Base-by-base conservation (phyloP, 2,797 vertebrate genomes). In the Sylvilagus floridanus region DNA sequence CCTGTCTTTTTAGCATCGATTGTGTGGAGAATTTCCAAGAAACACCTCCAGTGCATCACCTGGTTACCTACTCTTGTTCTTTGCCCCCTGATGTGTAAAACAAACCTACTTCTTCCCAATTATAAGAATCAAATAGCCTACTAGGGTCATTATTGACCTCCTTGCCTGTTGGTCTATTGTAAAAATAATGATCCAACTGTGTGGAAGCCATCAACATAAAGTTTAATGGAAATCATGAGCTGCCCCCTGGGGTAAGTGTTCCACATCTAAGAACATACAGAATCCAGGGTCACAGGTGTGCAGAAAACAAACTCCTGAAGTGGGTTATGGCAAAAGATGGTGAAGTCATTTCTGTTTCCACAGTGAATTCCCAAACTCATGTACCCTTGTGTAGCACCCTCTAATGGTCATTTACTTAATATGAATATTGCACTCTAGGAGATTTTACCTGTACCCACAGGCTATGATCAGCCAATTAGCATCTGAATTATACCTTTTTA, bases 101-200 rank as follows among this genome's bases (percentile, higher is more conserved):
- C 5, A 26, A 83, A 63, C 5, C 30, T 60, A 69, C 0, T 16
- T 89, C 12, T 50, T 88, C 60, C 37, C 52, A 30, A 24, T 68
- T 86, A 35, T 66, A 96, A 65, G 9, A 22, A 50, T 28, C 19
- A 86, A 60, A 69, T 42, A 83, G n/a, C n/a, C 6, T 63, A 57
- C 14, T 32, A 47, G 28, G 10, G 22, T 91, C 84, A 50, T 28
- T 77, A 68, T 73, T 77, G 5, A 21, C 91, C 65, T 93, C 35
- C 10, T 77, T 95, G 28, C 8, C n/a, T 68, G 5, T 65, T 77
- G 50, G 6, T 92, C 32, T 82, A 11, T 93, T 79, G 16, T 28
- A 78, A 90, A 90, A 84, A 77, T 6, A 77, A 73, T 69, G 5
- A 89, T 93, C 4, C 76, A 72, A 90, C 72, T 76, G 11, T 5